These are phyloP conservation scores for Chloroceryle aenea DNA, from an alignment of 2,113 vertebrate species.

Conservation along the genomic window DNA sequence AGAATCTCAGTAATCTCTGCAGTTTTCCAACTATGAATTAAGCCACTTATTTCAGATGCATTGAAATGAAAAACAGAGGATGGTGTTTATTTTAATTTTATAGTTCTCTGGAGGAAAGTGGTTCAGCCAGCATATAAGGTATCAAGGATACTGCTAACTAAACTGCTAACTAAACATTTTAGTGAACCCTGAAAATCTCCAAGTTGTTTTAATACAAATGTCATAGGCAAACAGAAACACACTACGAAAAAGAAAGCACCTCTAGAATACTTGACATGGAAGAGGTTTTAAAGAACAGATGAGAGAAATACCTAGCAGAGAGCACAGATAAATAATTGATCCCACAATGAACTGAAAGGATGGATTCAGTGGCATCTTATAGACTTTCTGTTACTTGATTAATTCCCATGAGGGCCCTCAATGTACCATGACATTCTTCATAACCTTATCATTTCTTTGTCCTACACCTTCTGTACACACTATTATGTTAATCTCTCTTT, in stretches of 20 bases:
- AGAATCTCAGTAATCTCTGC: not conserved
- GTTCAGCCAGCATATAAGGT: not conserved
- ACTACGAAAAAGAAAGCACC: not conserved
- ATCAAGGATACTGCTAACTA: not conserved
- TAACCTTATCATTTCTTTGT: not conserved
- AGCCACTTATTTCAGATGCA: not conserved
- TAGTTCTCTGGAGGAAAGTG: not conserved
- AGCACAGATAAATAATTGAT: slow-evolving; percentile 21
- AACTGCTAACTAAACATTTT: not conserved
- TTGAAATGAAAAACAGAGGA: not conserved
- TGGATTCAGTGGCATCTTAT: not conserved
- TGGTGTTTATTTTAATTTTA: not conserved
- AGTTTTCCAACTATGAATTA: not conserved
- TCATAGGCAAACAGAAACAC: not conserved
- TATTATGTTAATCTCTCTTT: not conserved
- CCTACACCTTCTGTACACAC: not conserved
- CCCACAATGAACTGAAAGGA: not conserved
- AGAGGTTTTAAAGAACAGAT: not conserved
- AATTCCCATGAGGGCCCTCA: not conserved
- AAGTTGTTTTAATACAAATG: slow-evolving; percentile 13
- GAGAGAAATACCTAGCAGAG: not conserved
- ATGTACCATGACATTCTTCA: not conserved
- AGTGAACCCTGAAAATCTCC: not conserved
- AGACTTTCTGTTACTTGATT: not conserved
- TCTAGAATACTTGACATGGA: not conserved